Conservation (phyloP, 1,140 invertebrate species). For the Drepana arcuata region DNA sequence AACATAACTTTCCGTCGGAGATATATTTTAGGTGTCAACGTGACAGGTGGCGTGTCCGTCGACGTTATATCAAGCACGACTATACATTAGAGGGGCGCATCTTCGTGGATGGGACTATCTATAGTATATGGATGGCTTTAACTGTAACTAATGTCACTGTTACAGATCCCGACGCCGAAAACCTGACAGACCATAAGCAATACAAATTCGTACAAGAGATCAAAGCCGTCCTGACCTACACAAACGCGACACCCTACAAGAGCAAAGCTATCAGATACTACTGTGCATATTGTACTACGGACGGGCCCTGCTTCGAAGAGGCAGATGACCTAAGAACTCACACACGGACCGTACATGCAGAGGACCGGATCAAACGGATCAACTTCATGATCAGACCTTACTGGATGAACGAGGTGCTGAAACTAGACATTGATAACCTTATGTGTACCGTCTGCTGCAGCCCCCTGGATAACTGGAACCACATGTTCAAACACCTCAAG, state of each 20-base stretch:
- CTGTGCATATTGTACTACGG: constrained; percentile 42
- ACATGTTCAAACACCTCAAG: constrained; percentile 39
- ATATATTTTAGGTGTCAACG: too few relatives aligned
- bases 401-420: constrained; percentile 36
- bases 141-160: too few relatives aligned
- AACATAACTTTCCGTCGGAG: too few relatives aligned
- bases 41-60: too few relatives aligned
- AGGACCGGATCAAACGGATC: constrained; percentile 21
- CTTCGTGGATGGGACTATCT: too few relatives aligned
- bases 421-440: constrained; percentile 39
- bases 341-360: constrained; percentile 21
- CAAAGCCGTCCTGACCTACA: constrained; percentile 32
- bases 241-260: constrained; percentile 47
- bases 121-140: too few relatives aligned
- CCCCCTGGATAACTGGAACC: constrained; percentile 30
- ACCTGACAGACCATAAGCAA: too few relatives aligned
- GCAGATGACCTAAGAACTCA: constrained; percentile 29
- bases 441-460: constrained; percentile 30
- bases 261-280: constrained; percentile 29
- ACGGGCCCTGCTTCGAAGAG: constrained; percentile 30
- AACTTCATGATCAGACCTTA: constrained; percentile 32
- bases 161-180: too few relatives aligned
- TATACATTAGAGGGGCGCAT: too few relatives aligned
- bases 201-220: constrained; percentile 37
- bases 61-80: too few relatives aligned